Percentiles rank a stretch among this genome's conserved stretches.
Conservation (phyloP, 1,140 invertebrate species). For the Tigriopus japonicus region DNA sequence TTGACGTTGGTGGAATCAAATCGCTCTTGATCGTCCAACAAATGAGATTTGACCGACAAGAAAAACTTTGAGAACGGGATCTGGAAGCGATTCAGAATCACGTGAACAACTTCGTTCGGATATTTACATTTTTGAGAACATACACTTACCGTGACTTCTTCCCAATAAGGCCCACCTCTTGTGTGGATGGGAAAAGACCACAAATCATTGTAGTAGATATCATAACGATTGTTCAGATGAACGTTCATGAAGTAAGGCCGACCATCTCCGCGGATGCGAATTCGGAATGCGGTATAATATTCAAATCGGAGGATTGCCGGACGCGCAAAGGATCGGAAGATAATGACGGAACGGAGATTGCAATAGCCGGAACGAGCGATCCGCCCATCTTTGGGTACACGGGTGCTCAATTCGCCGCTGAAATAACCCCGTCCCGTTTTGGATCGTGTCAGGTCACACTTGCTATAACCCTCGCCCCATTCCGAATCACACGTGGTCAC, state of each 20-base stretch:
- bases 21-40: slow-evolving; percentile 30
- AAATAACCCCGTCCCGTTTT: slow-evolving; percentile 45
- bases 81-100: slow-evolving; percentile 27
- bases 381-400: slow-evolving; percentile 55
- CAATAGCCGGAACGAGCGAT: slow-evolving; percentile 17
- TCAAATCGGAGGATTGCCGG: slow-evolving; percentile 46
- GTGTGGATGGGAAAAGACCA: slow-evolving; percentile 67
- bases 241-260: slow-evolving; percentile 63
- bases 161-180: slow-evolving; percentile 91
- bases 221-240: slow-evolving; percentile 42
- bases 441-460: slow-evolving; percentile 36
- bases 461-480: slow-evolving; percentile 55
- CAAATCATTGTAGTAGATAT: slow-evolving; percentile 63
- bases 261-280: slow-evolving; percentile 77
- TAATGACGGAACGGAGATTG: slow-evolving; percentile 13
- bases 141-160: slow-evolving; percentile 27
- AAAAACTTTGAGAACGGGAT: slow-evolving; percentile 93
- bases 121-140: neutral
- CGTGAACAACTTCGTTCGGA: slow-evolving; percentile 4
- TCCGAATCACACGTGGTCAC: slow-evolving; percentile 52
- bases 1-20: neutral
- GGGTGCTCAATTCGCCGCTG: slow-evolving; percentile 44
- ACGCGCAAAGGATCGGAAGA: slow-evolving; percentile 61
- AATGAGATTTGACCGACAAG: slow-evolving; percentile 38
- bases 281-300: slow-evolving; percentile 56